phyloP scores from a whole-genome alignment of 2,113 vertebrate species.

The Dicentrarchus labrax region DNA sequence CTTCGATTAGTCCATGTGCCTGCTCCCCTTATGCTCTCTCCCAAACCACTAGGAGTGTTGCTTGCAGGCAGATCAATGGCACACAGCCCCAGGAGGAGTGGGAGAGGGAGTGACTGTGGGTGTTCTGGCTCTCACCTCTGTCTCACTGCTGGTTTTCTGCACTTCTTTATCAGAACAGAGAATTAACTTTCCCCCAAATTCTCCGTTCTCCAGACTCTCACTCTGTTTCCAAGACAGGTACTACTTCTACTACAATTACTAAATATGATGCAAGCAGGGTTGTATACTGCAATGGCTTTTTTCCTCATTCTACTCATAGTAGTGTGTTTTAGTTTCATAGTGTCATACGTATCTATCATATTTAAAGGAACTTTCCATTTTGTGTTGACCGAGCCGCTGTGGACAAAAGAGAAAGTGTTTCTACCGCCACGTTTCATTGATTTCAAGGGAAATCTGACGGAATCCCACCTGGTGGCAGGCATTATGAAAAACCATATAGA shows the following conservation, averaged over 20 bases:
- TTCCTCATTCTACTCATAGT: neutral
- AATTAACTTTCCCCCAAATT: slow-evolving; percentile 10
- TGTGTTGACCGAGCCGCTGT: no score
- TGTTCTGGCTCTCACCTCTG: slow-evolving; percentile 31
- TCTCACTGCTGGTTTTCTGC: slow-evolving; percentile 29
- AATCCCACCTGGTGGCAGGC: no score
- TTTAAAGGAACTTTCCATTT: no score
- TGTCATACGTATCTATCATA: no score
- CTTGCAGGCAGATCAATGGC: slow-evolving; percentile 68
- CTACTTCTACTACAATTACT: neutral
- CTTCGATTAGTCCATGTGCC: slow-evolving; percentile 65
- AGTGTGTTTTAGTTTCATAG: neutral
- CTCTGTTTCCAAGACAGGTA: neutral
- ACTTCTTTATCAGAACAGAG: slow-evolving; percentile 34
- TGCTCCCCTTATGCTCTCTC: slow-evolving; percentile 41
- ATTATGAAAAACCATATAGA: no score
- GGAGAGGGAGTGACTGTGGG: slow-evolving; percentile 25
- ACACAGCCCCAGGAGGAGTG: slow-evolving; percentile 21
- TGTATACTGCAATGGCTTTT: neutral
- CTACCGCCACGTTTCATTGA: no score
- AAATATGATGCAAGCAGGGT: neutral
- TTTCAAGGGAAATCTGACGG: no score
- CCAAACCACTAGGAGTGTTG: slow-evolving; percentile 33
- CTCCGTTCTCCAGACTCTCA: neutral
- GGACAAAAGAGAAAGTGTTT: no score